Evolutionary conservation across 2,888 invertebrate species (phyloP).

Genomic region (Lycophotia porphyrea): DNA sequence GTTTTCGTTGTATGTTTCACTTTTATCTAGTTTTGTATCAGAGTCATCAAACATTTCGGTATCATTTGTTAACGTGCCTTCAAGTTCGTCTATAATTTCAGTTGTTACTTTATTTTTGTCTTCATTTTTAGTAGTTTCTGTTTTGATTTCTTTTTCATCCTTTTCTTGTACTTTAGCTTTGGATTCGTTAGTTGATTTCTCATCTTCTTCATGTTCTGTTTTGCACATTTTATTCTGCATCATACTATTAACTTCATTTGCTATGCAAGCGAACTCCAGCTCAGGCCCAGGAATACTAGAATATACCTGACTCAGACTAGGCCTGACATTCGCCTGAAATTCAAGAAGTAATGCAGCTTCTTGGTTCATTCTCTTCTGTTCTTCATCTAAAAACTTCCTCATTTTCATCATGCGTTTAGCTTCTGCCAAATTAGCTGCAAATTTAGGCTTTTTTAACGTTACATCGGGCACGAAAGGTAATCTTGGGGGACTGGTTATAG

Average conservation of each 20-base stretch:
- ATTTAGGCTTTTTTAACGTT: slow-evolving; percentile 92
- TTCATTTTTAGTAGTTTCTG: slow-evolving; percentile 28
- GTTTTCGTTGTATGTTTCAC: slow-evolving; percentile 67
- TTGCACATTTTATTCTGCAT: slow-evolving; percentile 52
- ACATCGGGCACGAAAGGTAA: slow-evolving; percentile 86
- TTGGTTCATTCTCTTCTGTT: slow-evolving; percentile 90
- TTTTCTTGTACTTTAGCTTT: slow-evolving; percentile 35
- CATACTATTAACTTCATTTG: slow-evolving; percentile 67
- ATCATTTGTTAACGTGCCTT: slow-evolving; percentile 51
- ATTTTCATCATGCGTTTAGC: slow-evolving; percentile 92
- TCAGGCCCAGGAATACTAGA: slow-evolving; percentile 88
- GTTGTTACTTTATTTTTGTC: slow-evolving; percentile 47
- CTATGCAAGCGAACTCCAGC: slow-evolving; percentile 86
- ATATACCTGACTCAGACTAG: slow-evolving; percentile 86
- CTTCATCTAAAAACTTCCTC: slow-evolving; percentile 91
- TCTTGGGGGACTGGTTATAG: slow-evolving; percentile 80
- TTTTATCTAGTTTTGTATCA: slow-evolving; percentile 52
- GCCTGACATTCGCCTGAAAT: slow-evolving; percentile 88
- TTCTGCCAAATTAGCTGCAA: slow-evolving; percentile 92
- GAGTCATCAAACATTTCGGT: slow-evolving; percentile 48
- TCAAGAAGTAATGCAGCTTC: slow-evolving; percentile 86
- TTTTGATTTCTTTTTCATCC: slow-evolving; percentile 27
- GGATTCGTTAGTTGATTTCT: slow-evolving; percentile 47
- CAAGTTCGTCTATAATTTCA: slow-evolving; percentile 48
- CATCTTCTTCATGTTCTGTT: slow-evolving; percentile 45